Evolutionary conservation across 2,888 invertebrate genomes (phyloP).

Genomic region (Dicroscelio sp.): DNA sequence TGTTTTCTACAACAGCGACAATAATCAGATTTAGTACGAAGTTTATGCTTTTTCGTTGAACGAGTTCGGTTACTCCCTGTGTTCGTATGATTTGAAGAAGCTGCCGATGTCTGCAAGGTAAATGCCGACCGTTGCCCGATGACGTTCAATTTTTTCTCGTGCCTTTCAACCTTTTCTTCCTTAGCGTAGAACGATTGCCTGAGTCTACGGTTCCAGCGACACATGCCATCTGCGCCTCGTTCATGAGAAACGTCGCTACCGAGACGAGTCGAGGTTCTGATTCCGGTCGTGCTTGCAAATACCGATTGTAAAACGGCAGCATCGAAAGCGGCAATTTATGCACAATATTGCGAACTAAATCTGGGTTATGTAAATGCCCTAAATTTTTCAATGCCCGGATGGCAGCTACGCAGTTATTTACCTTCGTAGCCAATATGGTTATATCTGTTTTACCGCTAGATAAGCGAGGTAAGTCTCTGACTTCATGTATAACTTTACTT

Average conservation of each 20-base stretch:
- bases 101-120: no score
- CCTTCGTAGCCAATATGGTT: background rate
- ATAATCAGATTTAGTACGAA: no score
- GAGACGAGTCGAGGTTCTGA: background rate
- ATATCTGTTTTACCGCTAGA: background rate
- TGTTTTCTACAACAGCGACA: no score
- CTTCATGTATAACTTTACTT: background rate
- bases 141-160: no score
- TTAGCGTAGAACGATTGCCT: no score
- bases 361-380: background rate
- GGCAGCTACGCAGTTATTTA: slow-evolving; percentile 16
- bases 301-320: slow-evolving; percentile 1
- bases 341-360: background rate
- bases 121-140: no score
- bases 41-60: no score
- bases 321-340: slow-evolving; percentile 1
- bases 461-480: background rate
- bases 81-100: no score
- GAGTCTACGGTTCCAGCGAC: slow-evolving; percentile 20
- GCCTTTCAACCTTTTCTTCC: no score
- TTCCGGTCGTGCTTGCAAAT: background rate
- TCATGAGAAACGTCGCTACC: slow-evolving; percentile 27
- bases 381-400: background rate
- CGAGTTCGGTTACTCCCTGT: no score
- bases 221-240: slow-evolving; percentile 55